Evolutionary conservation across 2,113 vertebrate genomes (phyloP), one percentile per base, ranked within the genome.

Genomic region (Oceanodroma tethys): DNA sequence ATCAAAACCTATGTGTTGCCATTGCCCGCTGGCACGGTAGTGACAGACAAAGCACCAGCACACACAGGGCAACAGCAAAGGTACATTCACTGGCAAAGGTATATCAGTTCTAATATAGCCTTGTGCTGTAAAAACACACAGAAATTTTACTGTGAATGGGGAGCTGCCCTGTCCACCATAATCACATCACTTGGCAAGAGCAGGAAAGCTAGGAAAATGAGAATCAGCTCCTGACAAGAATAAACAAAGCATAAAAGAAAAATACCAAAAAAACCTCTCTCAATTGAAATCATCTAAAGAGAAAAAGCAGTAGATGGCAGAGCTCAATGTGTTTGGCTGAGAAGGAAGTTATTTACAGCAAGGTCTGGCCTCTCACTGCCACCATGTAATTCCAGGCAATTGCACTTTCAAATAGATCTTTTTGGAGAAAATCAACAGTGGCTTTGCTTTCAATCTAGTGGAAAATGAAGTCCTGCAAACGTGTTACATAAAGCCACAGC

Each of bases 381-480:
- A 98, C 97, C 97, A 96, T 98, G 97, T 98, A 98, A 98, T 98
- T 98, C 98, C 97, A 98, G 96, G 96, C 97, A 98, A 98, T 97
- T 98, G 97, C 95, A 97, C 95, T 98, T 98, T 95, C 98, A 98
- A 98, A 98, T 97, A 98, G 95, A 97, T 98, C 88, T 97, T 97
- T 97, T 96, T 84, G 91, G 96, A 97, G 96, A 97, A 97, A 98
- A 98, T 97, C 97, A 98, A 98, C 97, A 97, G 95, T 56, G 90
- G 83, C 95, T 98, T 97, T 95, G 94, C 96, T 98, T 98, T 98
- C 98, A 98, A 96, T 98, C 97, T 98, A 95, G 95, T 98, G 97
- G 98, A 98, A 98, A 98, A 98, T 98, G 91, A 98, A 98, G 97
- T 97, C 93, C 95, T 95, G 95, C 55, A 90, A 98, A 97, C 9